Percentiles rank a stretch among this genome's conserved stretches.
phyloP scores from a whole-genome alignment of 2,888 invertebrate genomes.

The Cloeon dipterum region DNA sequence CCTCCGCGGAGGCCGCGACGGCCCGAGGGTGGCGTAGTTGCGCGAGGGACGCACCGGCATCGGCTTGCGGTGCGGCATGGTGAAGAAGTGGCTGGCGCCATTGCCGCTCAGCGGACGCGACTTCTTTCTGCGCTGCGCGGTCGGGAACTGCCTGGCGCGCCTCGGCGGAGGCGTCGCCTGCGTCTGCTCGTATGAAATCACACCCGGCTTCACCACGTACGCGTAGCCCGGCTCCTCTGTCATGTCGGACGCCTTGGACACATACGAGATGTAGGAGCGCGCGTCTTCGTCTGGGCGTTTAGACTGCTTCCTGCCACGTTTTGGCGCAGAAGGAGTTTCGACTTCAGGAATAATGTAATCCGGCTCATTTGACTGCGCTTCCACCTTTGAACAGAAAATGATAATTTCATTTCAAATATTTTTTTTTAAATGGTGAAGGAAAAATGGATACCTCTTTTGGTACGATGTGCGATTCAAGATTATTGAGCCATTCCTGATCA shows the following conservation, averaged over 20 bases:
- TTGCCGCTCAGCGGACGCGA: slow-evolving; percentile 11
- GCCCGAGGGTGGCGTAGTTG: slow-evolving; percentile 35
- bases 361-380: slow-evolving; percentile 4
- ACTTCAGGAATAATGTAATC: slow-evolving; percentile 11
- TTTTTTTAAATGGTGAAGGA: no score
- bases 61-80: slow-evolving; percentile 27
- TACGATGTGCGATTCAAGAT: slow-evolving; percentile 5
- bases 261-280: slow-evolving; percentile 3
- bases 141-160: slow-evolving; percentile 20
- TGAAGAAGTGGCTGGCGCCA: slow-evolving; percentile 40
- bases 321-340: slow-evolving; percentile 11
- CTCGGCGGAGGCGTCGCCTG: slow-evolving; percentile 31
- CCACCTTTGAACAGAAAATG: no score
- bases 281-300: slow-evolving; percentile 7
- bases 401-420: no score
- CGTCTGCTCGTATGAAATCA: slow-evolving; percentile 5
- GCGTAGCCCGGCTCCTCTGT: slow-evolving; percentile 41
- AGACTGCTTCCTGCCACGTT: slow-evolving; percentile 9
- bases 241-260: slow-evolving; percentile 6
- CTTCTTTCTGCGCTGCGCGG: slow-evolving; percentile 14
- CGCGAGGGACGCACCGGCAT: slow-evolving; percentile 31
- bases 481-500: slow-evolving; percentile 8
- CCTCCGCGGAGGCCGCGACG: slow-evolving; percentile 33
- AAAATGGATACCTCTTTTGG: slow-evolving; percentile 7
- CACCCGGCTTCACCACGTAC: slow-evolving; percentile 37